Evolutionary conservation across 2,797 vertebrate species (phyloP).

Genomic region (Sphaeramia orbicularis): DNA sequence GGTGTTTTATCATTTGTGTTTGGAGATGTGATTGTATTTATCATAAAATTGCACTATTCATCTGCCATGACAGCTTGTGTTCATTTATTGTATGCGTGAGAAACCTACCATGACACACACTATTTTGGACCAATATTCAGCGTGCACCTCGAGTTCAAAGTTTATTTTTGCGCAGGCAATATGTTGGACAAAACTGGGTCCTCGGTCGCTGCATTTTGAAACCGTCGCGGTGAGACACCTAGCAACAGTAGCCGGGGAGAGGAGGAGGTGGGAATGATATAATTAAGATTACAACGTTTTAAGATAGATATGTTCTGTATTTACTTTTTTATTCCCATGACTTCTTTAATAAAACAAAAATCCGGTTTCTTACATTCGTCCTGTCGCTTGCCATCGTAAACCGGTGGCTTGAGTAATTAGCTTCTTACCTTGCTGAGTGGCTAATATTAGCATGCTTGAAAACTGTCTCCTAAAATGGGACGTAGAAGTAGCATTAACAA

Average conservation of each 20-base stretch:
- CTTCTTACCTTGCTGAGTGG: constrained; percentile 48
- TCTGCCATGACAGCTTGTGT: constrained; percentile 20
- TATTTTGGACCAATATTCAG: too few species aligned
- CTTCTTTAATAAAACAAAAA: neutral
- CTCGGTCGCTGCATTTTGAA: constrained; percentile 79
- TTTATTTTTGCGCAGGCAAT: constrained; percentile 71
- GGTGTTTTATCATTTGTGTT: constrained; percentile 67
- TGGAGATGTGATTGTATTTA: constrained; percentile 75
- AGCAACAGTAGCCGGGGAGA: constrained; percentile 63
- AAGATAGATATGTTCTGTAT: neutral
- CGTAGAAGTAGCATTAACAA: neutral
- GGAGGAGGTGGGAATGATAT: constrained; percentile 69
- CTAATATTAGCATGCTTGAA: constrained; percentile 65
- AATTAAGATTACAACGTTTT: constrained; percentile 20
- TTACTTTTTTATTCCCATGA: neutral
- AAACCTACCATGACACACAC: too few species aligned
- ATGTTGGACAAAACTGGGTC: constrained; percentile 56
- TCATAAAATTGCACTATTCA: constrained; percentile 82
- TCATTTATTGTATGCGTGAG: constrained; percentile 13
- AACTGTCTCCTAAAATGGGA: neutral
- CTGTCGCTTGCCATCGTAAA: constrained; percentile 12
- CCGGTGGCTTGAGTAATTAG: constrained; percentile 40
- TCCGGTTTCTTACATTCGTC: neutral
- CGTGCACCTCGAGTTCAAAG: too few species aligned
- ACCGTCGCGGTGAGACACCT: constrained; percentile 79